A percentile compares a stretch with the other conserved stretches of the same genome.
Evolutionary conservation across 2,797 vertebrate species (phyloP).

Genomic region (Anolis apletophallus): DNA sequence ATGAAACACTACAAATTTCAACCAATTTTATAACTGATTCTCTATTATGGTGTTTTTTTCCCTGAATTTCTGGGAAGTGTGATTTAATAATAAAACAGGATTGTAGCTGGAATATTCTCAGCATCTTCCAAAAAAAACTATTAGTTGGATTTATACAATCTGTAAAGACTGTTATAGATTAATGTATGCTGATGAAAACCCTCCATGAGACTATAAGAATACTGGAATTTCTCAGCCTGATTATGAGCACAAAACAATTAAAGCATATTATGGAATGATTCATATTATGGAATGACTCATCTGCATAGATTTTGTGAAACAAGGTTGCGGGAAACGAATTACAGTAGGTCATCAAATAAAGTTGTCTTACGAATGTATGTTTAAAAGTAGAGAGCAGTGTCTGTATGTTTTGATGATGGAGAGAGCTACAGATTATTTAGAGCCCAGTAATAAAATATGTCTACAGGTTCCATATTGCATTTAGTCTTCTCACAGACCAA

Average conservation of each 20-base stretch:
- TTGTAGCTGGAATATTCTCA: too few relatives aligned
- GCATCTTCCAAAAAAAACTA: too few relatives aligned
- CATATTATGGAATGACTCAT: too few relatives aligned
- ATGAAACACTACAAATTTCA: too few relatives aligned
- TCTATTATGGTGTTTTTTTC: too few relatives aligned
- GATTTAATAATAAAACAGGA: too few relatives aligned
- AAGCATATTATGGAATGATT: neutral
- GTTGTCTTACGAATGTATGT: neutral
- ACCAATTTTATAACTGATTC: too few relatives aligned
- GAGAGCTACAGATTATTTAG: neutral
- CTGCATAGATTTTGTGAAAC: neutral
- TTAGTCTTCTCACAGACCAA: neutral
- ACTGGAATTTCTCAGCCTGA: neutral
- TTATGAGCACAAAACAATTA: neutral
- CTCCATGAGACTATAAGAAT: too few relatives aligned
- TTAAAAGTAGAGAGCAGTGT: neutral
- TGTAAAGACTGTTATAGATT: too few relatives aligned
- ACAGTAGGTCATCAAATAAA: neutral
- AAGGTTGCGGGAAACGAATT: neutral
- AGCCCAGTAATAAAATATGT: neutral
- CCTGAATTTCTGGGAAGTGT: too few relatives aligned
- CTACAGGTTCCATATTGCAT: neutral
- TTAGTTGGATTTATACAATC: too few relatives aligned
- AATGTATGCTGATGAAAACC: too few relatives aligned
- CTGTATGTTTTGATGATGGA: neutral